phyloP scores from a whole-genome alignment of 2,888 invertebrate species.

The Drosophila paucipuncta region DNA sequence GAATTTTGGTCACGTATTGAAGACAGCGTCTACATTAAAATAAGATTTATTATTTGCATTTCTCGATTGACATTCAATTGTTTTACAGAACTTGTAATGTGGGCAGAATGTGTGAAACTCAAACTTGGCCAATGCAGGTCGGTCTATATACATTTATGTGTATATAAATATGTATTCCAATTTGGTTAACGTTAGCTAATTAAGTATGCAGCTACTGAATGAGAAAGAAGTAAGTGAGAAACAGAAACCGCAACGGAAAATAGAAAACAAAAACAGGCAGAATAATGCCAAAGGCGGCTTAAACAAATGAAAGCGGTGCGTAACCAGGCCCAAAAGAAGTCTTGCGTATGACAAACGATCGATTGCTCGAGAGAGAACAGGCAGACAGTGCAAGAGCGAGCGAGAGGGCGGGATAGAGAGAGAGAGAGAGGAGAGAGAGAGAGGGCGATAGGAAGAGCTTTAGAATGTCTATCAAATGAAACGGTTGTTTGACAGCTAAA shows the following conservation, averaged over 20 bases:
- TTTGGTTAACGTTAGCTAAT: slow-evolving; percentile 67
- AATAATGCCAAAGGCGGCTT: slow-evolving; percentile 56
- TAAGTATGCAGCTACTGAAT: slow-evolving; percentile 64
- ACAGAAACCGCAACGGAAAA: slow-evolving; percentile 28
- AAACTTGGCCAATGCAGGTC: slow-evolving; percentile 16
- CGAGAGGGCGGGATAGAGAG: slow-evolving; percentile 7
- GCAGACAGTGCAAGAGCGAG: slow-evolving; percentile 11
- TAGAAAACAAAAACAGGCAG: slow-evolving; percentile 29
- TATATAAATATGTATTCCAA: slow-evolving; percentile 27
- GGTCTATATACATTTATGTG: slow-evolving; percentile 32
- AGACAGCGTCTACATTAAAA: slow-evolving; percentile 4
- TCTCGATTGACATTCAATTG: slow-evolving; percentile 15
- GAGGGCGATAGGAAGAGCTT: slow-evolving; percentile 38
- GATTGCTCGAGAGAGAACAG: slow-evolving; percentile 3
- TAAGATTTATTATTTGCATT: slow-evolving; percentile 27
- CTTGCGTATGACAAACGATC: slow-evolving; percentile 50
- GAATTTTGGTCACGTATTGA: slow-evolving; percentile 34
- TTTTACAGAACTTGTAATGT: slow-evolving; percentile 13
- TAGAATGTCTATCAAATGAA: slow-evolving; percentile 39
- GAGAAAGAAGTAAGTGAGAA: slow-evolving; percentile 19
- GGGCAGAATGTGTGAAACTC: slow-evolving; percentile 14
- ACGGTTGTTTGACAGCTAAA: slow-evolving; percentile 42
- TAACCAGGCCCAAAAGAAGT: slow-evolving; percentile 60
- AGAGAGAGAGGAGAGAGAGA: slow-evolving; percentile 12
- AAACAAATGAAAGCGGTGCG: slow-evolving; percentile 74